Evolutionary conservation across 1,140 invertebrate species (phyloP), one percentile per base, ranked within the genome.

Genomic region (Rhopalosiphum maidis): DNA sequence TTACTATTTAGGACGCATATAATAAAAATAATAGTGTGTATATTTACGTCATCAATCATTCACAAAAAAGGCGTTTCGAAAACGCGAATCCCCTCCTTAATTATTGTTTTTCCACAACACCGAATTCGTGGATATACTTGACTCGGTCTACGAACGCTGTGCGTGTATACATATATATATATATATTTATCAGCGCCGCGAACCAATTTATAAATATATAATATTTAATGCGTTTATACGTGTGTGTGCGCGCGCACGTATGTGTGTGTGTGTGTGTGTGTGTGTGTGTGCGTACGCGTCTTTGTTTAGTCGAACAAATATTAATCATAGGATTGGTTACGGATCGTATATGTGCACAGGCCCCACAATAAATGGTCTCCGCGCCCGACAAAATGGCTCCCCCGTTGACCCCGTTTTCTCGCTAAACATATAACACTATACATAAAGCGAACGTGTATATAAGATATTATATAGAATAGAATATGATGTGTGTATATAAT

Each of bases 321-420:
- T 93, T 93, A 93, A 93, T 93, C 91, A 93, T 93, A 51, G 82
- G 48, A 93, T 93, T 93, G 91, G 91, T 82, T 86, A 93, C 91
- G 89, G 89, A 68, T 68, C 37, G 41, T 68, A 68, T 43, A 54
- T 23, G 9, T n/a, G 22, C 85, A 86, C 46, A 46, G 86, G 1
- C 86, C 46, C 30, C 86, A 37, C 48, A 89, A 89, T 68, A 68
- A 68, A 68, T n/a, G 85, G 43, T 46, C 30, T 68, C 86, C 86
- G 7, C 46, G 86, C 86, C 86, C 86, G 86, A 89, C 89, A 90
- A 90, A 90, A 90, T 90, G 89, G 89, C 89, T 90, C 51, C 89
- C 54, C 88, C 51, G 89, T 55, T 90, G 89, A 90, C 89, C 89
- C 89, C 89, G 89, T 68, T 90, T 90, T 68, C n/a, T 55, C 51